Conservation (phyloP, 2,888 invertebrate species). For the Sphaerophoria rueppellii region DNA sequence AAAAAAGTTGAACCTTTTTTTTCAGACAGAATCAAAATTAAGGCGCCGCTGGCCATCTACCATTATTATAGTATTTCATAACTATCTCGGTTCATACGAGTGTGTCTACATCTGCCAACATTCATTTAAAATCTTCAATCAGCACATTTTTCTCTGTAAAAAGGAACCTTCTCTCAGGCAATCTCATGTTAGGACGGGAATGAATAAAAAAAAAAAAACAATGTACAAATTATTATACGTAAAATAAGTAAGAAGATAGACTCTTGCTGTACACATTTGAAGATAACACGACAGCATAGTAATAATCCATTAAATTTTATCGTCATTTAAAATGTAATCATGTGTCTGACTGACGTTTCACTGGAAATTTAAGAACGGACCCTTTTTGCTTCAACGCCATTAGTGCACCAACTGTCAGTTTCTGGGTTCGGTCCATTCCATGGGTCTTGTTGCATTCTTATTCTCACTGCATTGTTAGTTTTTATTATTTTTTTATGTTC, state of each 20-base stretch:
- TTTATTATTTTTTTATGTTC: too few species aligned
- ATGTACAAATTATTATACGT: conserved; percentile 62
- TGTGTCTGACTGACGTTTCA: conserved; percentile 48
- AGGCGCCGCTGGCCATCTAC: conserved; percentile 55
- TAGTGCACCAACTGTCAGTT: conserved; percentile 41
- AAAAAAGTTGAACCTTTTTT: conserved; percentile 6
- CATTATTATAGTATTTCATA: conserved; percentile 9
- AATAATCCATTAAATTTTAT: conserved; percentile 71
- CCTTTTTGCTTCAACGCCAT: conserved; percentile 19
- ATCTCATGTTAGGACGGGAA: not conserved
- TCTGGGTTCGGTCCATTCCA: conserved; percentile 1
- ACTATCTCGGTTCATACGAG: conserved; percentile 6
- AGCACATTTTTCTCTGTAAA: conserved; percentile 47
- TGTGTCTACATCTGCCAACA: conserved; percentile 27
- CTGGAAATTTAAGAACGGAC: not conserved
- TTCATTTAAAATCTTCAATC: conserved; percentile 68
- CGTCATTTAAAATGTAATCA: conserved; percentile 70
- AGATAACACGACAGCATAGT: conserved; percentile 68
- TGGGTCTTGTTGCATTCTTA: not conserved
- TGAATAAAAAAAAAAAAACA: conserved; percentile 26
- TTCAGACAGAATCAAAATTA: conserved; percentile 9
- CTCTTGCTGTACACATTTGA: conserved; percentile 17
- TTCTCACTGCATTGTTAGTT: too few species aligned
- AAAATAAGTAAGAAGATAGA: conserved; percentile 4
- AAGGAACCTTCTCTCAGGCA: not conserved